These are phyloP conservation scores for Jordanella pulchra DNA, from an alignment of 2,797 vertebrate species.

Conservation along the genomic window DNA sequence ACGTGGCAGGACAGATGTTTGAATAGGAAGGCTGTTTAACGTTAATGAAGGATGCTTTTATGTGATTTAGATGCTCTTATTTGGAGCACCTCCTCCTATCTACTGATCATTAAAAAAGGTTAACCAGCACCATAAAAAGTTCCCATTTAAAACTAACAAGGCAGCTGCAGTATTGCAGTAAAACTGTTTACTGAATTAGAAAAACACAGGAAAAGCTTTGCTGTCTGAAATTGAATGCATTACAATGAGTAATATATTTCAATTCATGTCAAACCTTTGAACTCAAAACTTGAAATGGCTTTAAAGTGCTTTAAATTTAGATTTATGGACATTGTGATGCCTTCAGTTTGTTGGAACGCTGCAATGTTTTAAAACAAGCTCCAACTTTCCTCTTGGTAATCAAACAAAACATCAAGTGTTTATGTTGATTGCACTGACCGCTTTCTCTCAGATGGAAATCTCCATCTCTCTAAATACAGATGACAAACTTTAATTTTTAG, in stretches of 20 bases:
- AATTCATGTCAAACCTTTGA: neutral
- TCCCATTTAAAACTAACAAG: neutral
- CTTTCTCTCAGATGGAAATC: neutral
- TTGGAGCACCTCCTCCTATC: no score
- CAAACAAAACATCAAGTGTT: constrained; percentile 1
- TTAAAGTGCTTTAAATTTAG: neutral
- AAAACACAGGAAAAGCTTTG: neutral
- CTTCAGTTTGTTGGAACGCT: neutral
- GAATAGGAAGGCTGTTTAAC: neutral
- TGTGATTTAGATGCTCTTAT: neutral
- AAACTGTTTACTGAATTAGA: neutral
- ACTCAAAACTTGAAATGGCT: neutral
- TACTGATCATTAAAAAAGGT: no score
- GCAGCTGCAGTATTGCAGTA: neutral
- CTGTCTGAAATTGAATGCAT: neutral
- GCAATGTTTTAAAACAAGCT: neutral
- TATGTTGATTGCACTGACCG: neutral
- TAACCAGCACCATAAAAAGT: no score
- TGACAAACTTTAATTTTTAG: neutral
- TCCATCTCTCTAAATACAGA: neutral
- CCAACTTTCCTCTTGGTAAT: neutral
- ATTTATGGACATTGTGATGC: neutral
- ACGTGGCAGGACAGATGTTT: neutral
- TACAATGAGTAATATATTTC: neutral
- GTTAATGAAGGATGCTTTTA: neutral